Percentiles rank a stretch among this genome's conserved stretches.
Conservation (phyloP, 2,797 vertebrate genomes). For the Rhinoraja longicauda region DNA sequence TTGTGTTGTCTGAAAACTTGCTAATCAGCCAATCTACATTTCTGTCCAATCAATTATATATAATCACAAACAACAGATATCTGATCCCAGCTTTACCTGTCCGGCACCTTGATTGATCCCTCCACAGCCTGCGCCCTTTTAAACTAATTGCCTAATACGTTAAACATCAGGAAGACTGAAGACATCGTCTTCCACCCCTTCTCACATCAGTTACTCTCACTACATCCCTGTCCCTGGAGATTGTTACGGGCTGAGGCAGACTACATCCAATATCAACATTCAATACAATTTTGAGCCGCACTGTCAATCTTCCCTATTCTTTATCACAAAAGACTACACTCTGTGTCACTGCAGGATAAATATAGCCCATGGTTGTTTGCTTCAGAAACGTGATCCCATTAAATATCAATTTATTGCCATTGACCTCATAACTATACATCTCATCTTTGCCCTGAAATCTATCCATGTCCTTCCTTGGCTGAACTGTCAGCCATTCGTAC, state of each 20-base stretch:
- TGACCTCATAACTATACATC: background rate
- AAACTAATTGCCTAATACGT: background rate
- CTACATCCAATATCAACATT: background rate
- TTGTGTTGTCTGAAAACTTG: too few relatives aligned
- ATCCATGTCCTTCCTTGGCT: background rate
- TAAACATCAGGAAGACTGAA: background rate
- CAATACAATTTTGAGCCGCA: background rate
- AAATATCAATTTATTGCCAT: too few relatives aligned
- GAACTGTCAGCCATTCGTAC: background rate
- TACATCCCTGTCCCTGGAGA: background rate
- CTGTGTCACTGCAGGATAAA: too few relatives aligned
- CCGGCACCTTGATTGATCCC: background rate
- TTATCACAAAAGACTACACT: background rate
- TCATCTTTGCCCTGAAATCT: background rate
- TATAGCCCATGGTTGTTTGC: too few relatives aligned
- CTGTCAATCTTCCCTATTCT: background rate
- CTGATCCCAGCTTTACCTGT: background rate
- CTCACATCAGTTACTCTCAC: background rate
- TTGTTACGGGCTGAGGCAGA: background rate
- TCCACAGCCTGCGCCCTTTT: background rate
- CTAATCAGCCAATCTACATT: too few relatives aligned
- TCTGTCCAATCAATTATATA: too few relatives aligned
- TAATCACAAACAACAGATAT: too few relatives aligned
- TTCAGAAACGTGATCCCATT: too few relatives aligned
- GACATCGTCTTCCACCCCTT: background rate